Base-by-base conservation (phyloP, 2,113 vertebrate genomes). In the Progne subis region DNA sequence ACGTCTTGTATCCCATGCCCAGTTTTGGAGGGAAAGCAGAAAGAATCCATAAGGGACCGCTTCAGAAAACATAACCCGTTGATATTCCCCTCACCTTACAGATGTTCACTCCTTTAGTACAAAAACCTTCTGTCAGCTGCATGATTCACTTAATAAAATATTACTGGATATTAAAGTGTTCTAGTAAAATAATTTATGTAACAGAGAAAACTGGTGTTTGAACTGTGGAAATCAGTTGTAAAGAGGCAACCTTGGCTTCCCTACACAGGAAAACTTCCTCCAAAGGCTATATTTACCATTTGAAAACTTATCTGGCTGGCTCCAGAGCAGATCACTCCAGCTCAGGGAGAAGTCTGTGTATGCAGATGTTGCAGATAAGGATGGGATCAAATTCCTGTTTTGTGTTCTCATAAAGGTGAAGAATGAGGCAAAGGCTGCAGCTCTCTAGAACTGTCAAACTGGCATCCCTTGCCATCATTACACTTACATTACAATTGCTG, bases 181-280 rank as follows among this genome's bases (percentile, higher is more conserved):
- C 86, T 94, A 96, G 86, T 95, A 94, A 94, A 96, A 97, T 96
- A 94, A 95, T 97, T 94, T 92, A 95, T 97, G 86, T 84, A 91
- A 84, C 86, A 97, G 91, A 95, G 83, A 97, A 89, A 87, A 91
- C 8, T 79, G 80, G 89, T 92, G 95, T 97, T 94, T 92, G 92
- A 96, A 94, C 91, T 95, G 91, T 95, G 92, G 94, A 96, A 95
- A 94, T 88, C 92, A 83, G 90, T 95, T 96, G 93, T 95, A 95
- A 96, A 95, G 88, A 91, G 85, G 68, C 68, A 95, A 94, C 72
- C n/a, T 95, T 96, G 95, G 94, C 95, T 91, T 92, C 47, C 55
- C 56, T 91, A 93, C 88, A 92, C 85, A 97, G 86, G 88, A 95
- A 96, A 96, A 61, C 88, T 93, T 96, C 92, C 90, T 96, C 92